Percentiles rank a stretch among this genome's conserved stretches.
These are phyloP conservation scores for Eilema caniola DNA, from an alignment of 2,888 invertebrate species.

Conservation along the genomic window DNA sequence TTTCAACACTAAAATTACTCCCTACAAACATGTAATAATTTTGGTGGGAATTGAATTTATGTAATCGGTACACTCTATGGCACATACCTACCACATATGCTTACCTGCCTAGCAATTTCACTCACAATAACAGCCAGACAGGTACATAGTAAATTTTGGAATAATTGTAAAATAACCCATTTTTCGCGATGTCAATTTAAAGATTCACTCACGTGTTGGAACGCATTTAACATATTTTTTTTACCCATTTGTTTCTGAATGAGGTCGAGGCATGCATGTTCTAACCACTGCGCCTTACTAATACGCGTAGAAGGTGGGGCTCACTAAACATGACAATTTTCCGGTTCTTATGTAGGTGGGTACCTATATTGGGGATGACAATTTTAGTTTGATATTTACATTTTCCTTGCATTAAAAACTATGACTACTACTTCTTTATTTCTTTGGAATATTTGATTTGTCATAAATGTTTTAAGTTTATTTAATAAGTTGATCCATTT, in stretches of 20 bases:
- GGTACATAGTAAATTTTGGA: background rate
- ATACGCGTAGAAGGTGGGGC: background rate
- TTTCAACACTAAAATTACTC: background rate
- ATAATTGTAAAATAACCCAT: background rate
- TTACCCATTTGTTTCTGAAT: background rate
- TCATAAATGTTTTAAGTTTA: no score
- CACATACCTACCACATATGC: background rate
- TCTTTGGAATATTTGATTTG: no score
- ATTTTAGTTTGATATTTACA: no score
- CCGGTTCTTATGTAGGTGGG: background rate
- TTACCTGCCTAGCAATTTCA: no score
- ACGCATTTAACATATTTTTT: background rate
- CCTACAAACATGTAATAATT: background rate
- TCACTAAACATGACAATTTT: background rate
- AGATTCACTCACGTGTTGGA: background rate
- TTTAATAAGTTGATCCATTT: no score
- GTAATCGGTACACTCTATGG: no score
- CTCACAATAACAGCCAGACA: background rate
- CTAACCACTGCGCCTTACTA: background rate
- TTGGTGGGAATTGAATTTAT: background rate
- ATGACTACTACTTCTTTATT: no score
- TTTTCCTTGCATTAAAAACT: no score
- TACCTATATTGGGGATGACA: no score
- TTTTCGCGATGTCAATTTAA: background rate
- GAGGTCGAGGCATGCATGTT: constrained; percentile 2